A percentile compares a stretch with the other conserved stretches of the same genome.
phyloP scores from a whole-genome alignment of 2,888 invertebrate genomes.

The Eristalinus sepulchralis region DNA sequence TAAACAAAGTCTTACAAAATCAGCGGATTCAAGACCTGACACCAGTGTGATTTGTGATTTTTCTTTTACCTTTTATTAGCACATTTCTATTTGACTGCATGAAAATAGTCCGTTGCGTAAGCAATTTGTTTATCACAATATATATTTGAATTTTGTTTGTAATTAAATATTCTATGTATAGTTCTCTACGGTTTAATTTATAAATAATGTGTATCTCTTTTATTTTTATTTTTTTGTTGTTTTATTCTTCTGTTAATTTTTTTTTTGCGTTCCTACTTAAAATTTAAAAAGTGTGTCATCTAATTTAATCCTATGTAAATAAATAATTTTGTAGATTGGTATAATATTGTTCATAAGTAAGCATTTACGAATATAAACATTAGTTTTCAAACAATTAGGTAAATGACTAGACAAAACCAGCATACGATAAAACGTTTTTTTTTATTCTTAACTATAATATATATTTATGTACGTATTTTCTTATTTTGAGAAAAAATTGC shows the following conservation, averaged over 20 bases:
- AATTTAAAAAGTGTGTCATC: conserved; percentile 15
- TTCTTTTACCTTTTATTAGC: conserved; percentile 13
- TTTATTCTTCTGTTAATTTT: not conserved
- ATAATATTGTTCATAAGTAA: conserved; percentile 3
- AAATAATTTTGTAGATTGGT: conserved; percentile 24
- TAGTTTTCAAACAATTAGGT: conserved; percentile 28
- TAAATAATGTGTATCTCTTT: conserved; percentile 54
- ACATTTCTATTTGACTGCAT: conserved; percentile 12
- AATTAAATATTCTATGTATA: conserved; percentile 28
- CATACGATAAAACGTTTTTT: conserved; percentile 16
- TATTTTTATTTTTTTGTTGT: not conserved
- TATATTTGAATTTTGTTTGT: conserved; percentile 32
- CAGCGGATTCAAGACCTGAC: not conserved
- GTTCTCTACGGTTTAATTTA: conserved; percentile 20
- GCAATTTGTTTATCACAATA: conserved; percentile 64
- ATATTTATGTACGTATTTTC: not conserved
- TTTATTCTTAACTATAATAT: not conserved
- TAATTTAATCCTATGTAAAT: conserved; percentile 33
- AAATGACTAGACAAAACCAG: conserved; percentile 68
- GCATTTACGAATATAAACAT: conserved; percentile 8
- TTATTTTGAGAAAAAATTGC: not conserved
- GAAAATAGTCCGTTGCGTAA: conserved; percentile 66
- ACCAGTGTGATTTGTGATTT: not conserved
- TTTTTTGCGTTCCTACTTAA: conserved; percentile 14
- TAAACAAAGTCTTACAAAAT: not conserved